Base-by-base conservation (phyloP, 30 jellyfish, hydroid and myxozoan genomes). In the Aurelia aurita region DNA sequence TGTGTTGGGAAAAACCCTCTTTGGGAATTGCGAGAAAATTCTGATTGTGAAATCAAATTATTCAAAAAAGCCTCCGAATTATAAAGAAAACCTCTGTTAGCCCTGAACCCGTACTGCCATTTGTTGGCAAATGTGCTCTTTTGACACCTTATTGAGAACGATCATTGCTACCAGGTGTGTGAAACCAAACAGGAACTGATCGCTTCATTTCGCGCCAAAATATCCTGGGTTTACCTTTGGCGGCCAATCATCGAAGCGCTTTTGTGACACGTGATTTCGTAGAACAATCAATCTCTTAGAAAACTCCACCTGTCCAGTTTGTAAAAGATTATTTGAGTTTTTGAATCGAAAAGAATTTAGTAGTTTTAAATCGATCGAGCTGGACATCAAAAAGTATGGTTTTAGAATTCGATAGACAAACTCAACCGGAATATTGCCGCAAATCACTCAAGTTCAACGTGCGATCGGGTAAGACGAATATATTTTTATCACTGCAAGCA, bases 151-250 rank as follows among this genome's bases (percentile, higher is more conserved):
- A 21, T 77, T 77, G 78, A 16, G 44, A 35, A 59, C 18, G n/a
- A 18, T 35, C 35, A 39, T 18, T 9, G 32, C 44, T 59, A 46
- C 78, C 88, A 77, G 88, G 88, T 77, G 88, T 59, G 88, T 45
- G 58, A 39, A 39, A 26, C 25, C 25, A 55, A 14, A 60, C 60
- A 16, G 70, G 60, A 32, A 44, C 44, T 29, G 31, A 21, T 60
- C 51, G 12, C 21, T 54, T 10, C 79, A 23, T 61, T 77, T 77
- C 88, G 79, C 88, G 88, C 88, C 88, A 77, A 77, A 77, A 77
- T 16, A 35, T 31, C 43, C 22, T 58, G 88, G 78, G 39, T 77
- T 47, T 47, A 72, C 70, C 58, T 25, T n/a, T 35, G 13, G 11
- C 69, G 13, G 29, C 88, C 88, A 77, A 77, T 77, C 88, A 59